Percentiles rank a stretch among this genome's conserved stretches.
phyloP scores from a whole-genome alignment of 2,113 vertebrate genomes.

The Neodontobutis hainanensis region DNA sequence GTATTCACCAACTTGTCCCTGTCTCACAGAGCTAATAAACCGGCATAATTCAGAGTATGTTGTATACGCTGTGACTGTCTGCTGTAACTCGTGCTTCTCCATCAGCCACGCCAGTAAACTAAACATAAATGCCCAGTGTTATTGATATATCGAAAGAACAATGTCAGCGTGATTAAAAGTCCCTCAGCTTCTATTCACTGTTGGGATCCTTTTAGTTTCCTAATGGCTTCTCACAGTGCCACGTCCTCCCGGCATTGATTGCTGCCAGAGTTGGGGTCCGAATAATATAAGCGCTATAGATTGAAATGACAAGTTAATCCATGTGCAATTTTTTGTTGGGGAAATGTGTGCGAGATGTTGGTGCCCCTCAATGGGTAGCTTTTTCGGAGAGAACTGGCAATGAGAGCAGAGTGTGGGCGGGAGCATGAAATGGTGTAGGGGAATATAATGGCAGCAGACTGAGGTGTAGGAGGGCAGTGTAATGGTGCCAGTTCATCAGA shows the following conservation, averaged over 20 bases:
- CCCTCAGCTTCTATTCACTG: conserved; percentile 20
- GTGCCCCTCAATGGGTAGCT: conserved; percentile 37
- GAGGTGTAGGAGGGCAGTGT: conserved; percentile 66
- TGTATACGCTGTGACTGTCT: conserved; percentile 38
- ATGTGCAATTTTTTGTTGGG: conserved; percentile 32
- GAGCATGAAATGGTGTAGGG: conserved; percentile 60
- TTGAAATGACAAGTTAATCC: conserved; percentile 66
- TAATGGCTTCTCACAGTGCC: conserved; percentile 54
- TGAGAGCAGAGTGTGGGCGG: conserved; percentile 58
- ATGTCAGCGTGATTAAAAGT: conserved; percentile 55
- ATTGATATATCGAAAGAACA: conserved; percentile 52
- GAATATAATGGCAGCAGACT: conserved; percentile 60
- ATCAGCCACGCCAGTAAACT: conserved; percentile 41
- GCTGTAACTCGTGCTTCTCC: conserved; percentile 53
- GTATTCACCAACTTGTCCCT: conserved; percentile 51
- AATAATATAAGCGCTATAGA: conserved; percentile 47
- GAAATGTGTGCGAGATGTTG: conserved; percentile 38
- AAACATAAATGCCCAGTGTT: conserved; percentile 45
- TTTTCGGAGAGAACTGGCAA: conserved; percentile 16
- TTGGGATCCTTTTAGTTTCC: conserved; percentile 46
- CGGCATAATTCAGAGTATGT: conserved; percentile 42
- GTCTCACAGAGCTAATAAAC: conserved; percentile 49
- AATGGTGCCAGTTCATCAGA: conserved; percentile 66
- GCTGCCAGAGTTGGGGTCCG: conserved; percentile 35
- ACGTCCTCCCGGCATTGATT: conserved; percentile 42